phyloP scores from a whole-genome alignment of 2,113 vertebrate species.

The Crotalus viridis region DNA sequence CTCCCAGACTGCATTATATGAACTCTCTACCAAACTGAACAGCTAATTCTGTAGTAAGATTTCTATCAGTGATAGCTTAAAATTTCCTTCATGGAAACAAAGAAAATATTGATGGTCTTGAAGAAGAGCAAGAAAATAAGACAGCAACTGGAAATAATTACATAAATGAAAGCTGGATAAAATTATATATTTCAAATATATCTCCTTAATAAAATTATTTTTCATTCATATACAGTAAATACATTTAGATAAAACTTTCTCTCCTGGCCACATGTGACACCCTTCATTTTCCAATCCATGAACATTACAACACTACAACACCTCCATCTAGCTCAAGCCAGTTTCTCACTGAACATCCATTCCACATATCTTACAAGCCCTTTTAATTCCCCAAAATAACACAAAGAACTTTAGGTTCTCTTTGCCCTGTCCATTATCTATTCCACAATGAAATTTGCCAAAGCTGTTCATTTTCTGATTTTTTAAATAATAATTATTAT shows the following conservation, averaged over 20 bases:
- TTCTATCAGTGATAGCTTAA: constrained; percentile 43
- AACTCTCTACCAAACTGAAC: not conserved
- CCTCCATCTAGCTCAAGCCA: constrained; percentile 47
- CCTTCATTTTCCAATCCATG: constrained; percentile 20
- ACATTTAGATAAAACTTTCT: constrained; percentile 54
- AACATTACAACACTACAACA: constrained; percentile 26
- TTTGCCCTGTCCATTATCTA: constrained; percentile 2
- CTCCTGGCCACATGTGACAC: constrained; percentile 42
- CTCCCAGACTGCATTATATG: constrained; percentile 29
- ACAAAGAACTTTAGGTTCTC: constrained; percentile 6
- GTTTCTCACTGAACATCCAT: constrained; percentile 57
- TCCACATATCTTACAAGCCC: constrained; percentile 48
- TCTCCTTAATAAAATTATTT: constrained; percentile 40
- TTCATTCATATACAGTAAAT: constrained; percentile 44
- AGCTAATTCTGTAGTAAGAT: constrained; percentile 41
- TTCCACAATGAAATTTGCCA: constrained; percentile 54
- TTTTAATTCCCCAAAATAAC: constrained; percentile 49
- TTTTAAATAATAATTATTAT: not conserved
- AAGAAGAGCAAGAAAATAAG: constrained; percentile 64
- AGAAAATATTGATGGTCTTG: constrained; percentile 47
- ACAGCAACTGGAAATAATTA: constrained; percentile 72
- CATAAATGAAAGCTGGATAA: constrained; percentile 59
- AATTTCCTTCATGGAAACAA: not conserved
- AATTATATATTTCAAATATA: constrained; percentile 66
- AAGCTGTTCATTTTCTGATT: constrained; percentile 41